Base-by-base conservation (phyloP, 1,140 invertebrate species). In the Drosophila ironensis region DNA sequence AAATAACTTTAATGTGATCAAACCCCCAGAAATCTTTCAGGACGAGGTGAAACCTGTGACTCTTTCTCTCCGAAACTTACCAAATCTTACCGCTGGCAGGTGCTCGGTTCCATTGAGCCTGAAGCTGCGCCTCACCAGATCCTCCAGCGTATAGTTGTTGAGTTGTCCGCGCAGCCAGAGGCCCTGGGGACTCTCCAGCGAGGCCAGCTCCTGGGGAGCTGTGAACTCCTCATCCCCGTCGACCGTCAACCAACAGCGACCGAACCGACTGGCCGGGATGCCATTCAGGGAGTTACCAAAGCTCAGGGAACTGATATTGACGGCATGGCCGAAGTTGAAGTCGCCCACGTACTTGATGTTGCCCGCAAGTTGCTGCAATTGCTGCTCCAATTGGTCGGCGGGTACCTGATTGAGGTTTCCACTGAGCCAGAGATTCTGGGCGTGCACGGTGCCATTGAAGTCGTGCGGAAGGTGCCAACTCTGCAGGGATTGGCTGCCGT, bases 321-420 rank as follows among this genome's bases (percentile, higher is more conserved):
- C 57, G 0, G 63, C 27, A n/a, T 87, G 77, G 2, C 88, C 71
- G 44, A 91, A 91, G 17, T 42, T 76, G 2, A 89, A 71, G 51
- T 89, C 72, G 0, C 87, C 88, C 4, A 88, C 86, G 25, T 88
- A 89, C 51, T 88, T 84, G 16, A 90, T 86, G 11, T 89, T 88
- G 4, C 78, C 70, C 19, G 80, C 81, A 54, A 90, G 53, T 53
- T 90, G 80, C 45, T 75, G 59, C 8, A 88, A 38, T 25, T 88
- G 67, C 14, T 77, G 72, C 44, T 88, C 81, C 19, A 90, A 33
- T 5, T 77, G 59, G 8, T 27, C 20, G 4, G 86, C 61, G 5
- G 27, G 54, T 5, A 63, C 48, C 7, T 72, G 48, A 47, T 89
- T 89, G 0, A 89, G 61, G 9, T 41, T 24, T 3, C 60, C 66